Evolutionary conservation across 2,113 vertebrate genomes (phyloP), one percentile per base, ranked within the genome.

Genomic region (Candoia aspera): DNA sequence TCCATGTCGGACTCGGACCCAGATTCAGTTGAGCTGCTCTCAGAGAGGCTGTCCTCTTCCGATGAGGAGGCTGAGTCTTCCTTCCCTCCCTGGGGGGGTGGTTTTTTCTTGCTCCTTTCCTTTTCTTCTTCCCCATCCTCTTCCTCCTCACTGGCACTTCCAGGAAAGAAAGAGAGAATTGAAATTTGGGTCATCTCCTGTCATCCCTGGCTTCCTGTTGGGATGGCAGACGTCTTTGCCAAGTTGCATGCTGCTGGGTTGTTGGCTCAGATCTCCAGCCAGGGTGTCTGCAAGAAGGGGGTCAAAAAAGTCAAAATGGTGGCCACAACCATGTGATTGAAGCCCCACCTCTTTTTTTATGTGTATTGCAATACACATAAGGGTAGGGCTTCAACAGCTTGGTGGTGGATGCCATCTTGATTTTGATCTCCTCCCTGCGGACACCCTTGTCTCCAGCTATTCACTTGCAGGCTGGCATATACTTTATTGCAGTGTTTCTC

Each of bases 21-120:
- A 0, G 98, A 98, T 87, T 97, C 98, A 0, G 98, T 99, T 0
- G 98, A 98, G 96, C 98, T 98, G 96, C 98, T 99, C 89, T 99
- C 98, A 0, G 99, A 98, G 42, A 97, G 97, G 0, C 98, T 99
- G 64, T 97, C 98, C 42, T 98, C 98, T 0, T 98, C 98, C 0
- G 97, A 98, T 0, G 98, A 98, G 0, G 98, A 98, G 15, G 98
- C 98, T 0, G 95, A 96, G 0, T 1, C 95, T 88, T 97, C 93
- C 94, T 97, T 85, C 58, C 92, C 94, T 49, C 95, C 96, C n/a
- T 97, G 97, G 0, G 4, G 94, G 62, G 96, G 96, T 49, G 89
- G 96, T 95, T 97, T 98, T 94, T 97, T 98, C 86, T 96, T 96
- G 0, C 11, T 94, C 73, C 97, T 97, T 13, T 97, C 97, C 58